These are phyloP conservation scores for Eucriotettix oculatus DNA, from an alignment of 2,888 invertebrate genomes.

Conservation along the genomic window DNA sequence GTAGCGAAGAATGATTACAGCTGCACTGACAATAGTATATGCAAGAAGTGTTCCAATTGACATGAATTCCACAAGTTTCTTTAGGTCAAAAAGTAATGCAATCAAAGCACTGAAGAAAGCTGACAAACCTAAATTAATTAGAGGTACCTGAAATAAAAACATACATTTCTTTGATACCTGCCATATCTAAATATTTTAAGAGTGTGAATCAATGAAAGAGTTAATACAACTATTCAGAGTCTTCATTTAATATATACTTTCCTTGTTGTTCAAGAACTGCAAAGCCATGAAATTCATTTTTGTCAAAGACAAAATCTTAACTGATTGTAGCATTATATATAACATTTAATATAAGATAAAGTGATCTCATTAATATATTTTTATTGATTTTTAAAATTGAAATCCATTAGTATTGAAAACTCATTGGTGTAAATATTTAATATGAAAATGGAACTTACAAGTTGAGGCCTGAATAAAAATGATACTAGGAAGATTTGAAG, in stretches of 20 bases:
- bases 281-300: too few relatives aligned
- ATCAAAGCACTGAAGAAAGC: slow-evolving; percentile 59
- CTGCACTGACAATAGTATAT: slow-evolving; percentile 82
- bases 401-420: neutral
- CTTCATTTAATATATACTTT: too few relatives aligned
- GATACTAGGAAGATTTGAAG: neutral
- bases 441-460: neutral
- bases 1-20: slow-evolving; percentile 74
- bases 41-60: slow-evolving; percentile 78
- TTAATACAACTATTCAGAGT: too few relatives aligned
- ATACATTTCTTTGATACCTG: neutral
- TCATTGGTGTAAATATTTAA: neutral
- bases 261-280: too few relatives aligned
- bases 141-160: slow-evolving; percentile 29
- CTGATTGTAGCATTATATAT: too few relatives aligned
- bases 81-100: slow-evolving; percentile 71
- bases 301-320: too few relatives aligned
- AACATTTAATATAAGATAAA: too few relatives aligned
- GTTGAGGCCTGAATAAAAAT: neutral
- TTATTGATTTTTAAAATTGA: neutral
- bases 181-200: neutral
- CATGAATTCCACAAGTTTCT: slow-evolving; percentile 86
- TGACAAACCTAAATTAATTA: slow-evolving; percentile 58
- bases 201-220: neutral
- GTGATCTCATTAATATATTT: too few relatives aligned